Percentiles rank a stretch among this genome's conserved stretches.
phyloP scores from a whole-genome alignment of 2,888 invertebrate species.

The Eremobia ochroleuca region DNA sequence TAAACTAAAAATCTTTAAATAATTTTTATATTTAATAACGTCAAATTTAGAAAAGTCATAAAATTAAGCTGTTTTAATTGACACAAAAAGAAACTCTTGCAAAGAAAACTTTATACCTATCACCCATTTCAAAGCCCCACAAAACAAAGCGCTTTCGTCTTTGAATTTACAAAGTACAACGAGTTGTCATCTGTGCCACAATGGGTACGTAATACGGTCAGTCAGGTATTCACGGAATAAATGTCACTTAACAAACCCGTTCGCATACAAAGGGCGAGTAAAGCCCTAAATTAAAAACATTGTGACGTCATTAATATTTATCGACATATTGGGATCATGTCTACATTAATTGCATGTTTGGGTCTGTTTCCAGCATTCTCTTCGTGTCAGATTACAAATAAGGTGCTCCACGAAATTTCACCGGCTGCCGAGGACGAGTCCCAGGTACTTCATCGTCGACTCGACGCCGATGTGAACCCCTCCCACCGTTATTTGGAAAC shows the following conservation, averaged over 20 bases:
- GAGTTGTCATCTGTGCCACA: not conserved
- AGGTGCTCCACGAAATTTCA: too few relatives aligned
- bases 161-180: not conserved
- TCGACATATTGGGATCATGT: constrained; percentile 32
- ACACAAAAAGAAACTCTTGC: not conserved
- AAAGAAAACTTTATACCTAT: not conserved
- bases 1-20: too few relatives aligned
- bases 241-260: constrained; percentile 26
- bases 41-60: too few relatives aligned
- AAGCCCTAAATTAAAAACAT: constrained; percentile 21
- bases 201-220: constrained; percentile 2
- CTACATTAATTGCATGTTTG: not conserved
- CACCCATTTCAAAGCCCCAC: not conserved
- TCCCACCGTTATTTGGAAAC: too few relatives aligned
- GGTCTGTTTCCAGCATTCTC: not conserved
- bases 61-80: not conserved
- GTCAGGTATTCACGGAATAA: constrained; percentile 13
- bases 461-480: too few relatives aligned
- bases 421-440: too few relatives aligned
- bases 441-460: too few relatives aligned
- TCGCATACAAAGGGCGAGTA: constrained; percentile 22
- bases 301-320: constrained; percentile 47
- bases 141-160: not conserved
- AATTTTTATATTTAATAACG: too few relatives aligned
- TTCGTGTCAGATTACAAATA: not conserved